phyloP scores from a whole-genome alignment of 1,140 invertebrate genomes.

The Pseudomyrmex flavicornis region DNA sequence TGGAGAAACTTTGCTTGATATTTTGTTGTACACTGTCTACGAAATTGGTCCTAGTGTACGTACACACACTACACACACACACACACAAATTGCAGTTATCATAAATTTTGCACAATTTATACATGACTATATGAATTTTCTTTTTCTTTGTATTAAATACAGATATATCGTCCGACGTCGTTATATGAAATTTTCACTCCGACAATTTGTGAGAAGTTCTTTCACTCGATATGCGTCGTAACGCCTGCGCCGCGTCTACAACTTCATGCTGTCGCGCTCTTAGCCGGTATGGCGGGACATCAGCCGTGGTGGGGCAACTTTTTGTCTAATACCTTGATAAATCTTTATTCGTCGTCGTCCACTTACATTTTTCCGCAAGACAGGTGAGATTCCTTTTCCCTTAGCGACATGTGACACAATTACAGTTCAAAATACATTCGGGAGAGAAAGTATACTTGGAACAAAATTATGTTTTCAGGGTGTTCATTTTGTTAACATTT shows the following conservation, averaged over 20 bases:
- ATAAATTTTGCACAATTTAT: constrained; percentile 17
- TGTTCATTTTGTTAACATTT: constrained; percentile 94
- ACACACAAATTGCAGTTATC: constrained; percentile 70
- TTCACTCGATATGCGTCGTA: constrained; percentile 88
- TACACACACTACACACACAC: constrained; percentile 4
- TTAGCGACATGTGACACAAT: background rate
- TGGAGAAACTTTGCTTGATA: constrained; percentile 92
- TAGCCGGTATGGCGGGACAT: constrained; percentile 92
- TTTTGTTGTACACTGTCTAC: constrained; percentile 89
- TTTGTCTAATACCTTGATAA: constrained; percentile 91
- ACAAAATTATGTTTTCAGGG: constrained; percentile 85
- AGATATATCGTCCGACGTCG: constrained; percentile 82
- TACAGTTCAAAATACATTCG: background rate
- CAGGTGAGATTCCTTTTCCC: constrained; percentile 86
- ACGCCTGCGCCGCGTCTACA: constrained; percentile 88
- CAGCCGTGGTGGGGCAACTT: constrained; percentile 96
- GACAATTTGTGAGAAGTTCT: constrained; percentile 88
- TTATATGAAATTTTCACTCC: constrained; percentile 87
- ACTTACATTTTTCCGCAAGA: constrained; percentile 93
- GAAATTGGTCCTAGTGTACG: constrained; percentile 86
- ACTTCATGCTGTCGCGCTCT: constrained; percentile 90
- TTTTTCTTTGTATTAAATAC: constrained; percentile 17
- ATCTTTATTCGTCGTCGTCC: constrained; percentile 92
- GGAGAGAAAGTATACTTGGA: background rate
- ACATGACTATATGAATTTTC: background rate